Base-by-base conservation (phyloP, 2,888 invertebrate genomes). In the Xiphydria camelus region DNA sequence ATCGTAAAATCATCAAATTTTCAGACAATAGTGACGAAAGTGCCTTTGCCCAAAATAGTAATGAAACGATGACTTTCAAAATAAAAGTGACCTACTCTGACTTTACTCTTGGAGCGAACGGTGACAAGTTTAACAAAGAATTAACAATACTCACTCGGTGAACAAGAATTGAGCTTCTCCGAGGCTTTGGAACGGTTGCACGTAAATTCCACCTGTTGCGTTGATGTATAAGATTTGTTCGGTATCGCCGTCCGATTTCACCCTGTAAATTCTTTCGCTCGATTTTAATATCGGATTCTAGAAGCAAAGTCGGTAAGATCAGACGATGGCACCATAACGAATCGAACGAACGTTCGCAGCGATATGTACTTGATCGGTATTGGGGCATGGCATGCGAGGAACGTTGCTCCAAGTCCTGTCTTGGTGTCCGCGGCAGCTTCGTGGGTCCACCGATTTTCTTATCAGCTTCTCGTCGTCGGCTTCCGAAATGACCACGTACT, bases 111-210 rank as follows among this genome's bases (percentile, higher is more conserved):
- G n/a, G n/a, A n/a, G n/a, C n/a, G n/a, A n/a, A n/a, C n/a, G n/a
- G n/a, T n/a, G n/a, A n/a, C n/a, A n/a, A n/a, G n/a, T n/a, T n/a
- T n/a, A n/a, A n/a, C n/a, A n/a, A n/a, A n/a, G n/a, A n/a, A n/a
- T n/a, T n/a, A n/a, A 14, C 26, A 29, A 4, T 12, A 53, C 45
- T 47, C 55, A 71, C 72, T 60, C 62, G 5, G 66, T 67, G 29
- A 68, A 66, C 35, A 69, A 56, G 49, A 67, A 75, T 40, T 77
- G 77, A 19, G 75, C 73, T 62, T 78, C 77, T 2, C 76, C 76
- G 46, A 72, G 66, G 44, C 75, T 74, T 62, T 76, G 75, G 46
- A 76, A 78, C 3, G 77, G 76, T 51, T 77, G 77, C 9, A 77
- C 66, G 42, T 76, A 72, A 47, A 77, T 67, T 41, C 70, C 69